Percentiles rank a stretch among this genome's conserved stretches.
phyloP scores from a whole-genome alignment of 2,888 invertebrate genomes.

The Cabera pusaria region DNA sequence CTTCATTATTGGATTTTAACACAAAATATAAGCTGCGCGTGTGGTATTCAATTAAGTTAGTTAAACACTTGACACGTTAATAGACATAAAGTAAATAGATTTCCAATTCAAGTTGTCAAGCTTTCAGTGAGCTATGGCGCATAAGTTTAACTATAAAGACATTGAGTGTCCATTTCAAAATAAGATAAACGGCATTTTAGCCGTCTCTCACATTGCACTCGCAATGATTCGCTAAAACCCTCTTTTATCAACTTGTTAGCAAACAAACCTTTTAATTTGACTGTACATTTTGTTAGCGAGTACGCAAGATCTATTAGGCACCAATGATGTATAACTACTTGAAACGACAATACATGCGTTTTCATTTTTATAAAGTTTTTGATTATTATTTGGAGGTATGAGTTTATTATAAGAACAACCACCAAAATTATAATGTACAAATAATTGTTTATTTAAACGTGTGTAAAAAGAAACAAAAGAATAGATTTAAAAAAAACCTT shows the following conservation, averaged over 20 bases:
- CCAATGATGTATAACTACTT: too few relatives aligned
- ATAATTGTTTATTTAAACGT: too few relatives aligned
- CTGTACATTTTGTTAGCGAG: constrained; percentile 36
- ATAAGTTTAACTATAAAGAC: constrained; percentile 4
- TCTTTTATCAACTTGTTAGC: constrained; percentile 32
- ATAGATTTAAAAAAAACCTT: too few relatives aligned
- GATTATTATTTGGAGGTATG: too few relatives aligned
- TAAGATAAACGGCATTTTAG: constrained; percentile 14
- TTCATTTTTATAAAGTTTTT: too few relatives aligned
- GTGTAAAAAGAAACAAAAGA: too few relatives aligned
- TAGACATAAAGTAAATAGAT: not conserved
- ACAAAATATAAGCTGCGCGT: too few relatives aligned
- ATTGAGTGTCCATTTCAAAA: constrained; percentile 6
- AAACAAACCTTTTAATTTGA: constrained; percentile 34
- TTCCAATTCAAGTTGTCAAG: constrained; percentile 1
- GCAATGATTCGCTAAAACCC: constrained; percentile 25
- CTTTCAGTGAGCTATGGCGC: not conserved
- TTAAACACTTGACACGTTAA: not conserved
- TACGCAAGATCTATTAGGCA: constrained; percentile 38
- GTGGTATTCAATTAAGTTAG: too few relatives aligned
- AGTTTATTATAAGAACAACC: too few relatives aligned
- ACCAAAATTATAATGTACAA: too few relatives aligned
- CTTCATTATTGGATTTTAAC: too few relatives aligned
- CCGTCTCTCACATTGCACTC: constrained; percentile 24
- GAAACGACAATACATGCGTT: too few relatives aligned